These are phyloP conservation scores for Zhengitettix transpicula DNA, from an alignment of 2,888 invertebrate species.

Conservation along the genomic window DNA sequence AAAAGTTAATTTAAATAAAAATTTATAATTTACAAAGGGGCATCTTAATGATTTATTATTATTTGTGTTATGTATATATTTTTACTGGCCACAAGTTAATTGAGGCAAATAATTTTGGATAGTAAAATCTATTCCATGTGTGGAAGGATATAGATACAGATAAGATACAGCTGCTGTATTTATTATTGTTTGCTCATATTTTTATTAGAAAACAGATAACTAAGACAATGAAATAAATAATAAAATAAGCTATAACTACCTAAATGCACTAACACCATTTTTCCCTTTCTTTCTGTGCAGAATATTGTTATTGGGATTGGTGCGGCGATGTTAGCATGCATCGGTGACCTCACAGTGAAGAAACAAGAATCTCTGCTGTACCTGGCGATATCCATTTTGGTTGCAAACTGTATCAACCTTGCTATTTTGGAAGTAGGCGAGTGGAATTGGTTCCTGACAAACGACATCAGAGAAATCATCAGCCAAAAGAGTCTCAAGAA, in stretches of 20 bases:
- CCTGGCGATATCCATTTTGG: slow-evolving; percentile 22
- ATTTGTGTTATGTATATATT: too few species aligned
- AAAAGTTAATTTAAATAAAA: too few species aligned
- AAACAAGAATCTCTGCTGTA: slow-evolving; percentile 31
- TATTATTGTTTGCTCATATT: too few species aligned
- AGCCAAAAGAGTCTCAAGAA: slow-evolving; percentile 11
- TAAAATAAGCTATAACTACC: not conserved
- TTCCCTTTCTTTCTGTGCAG: slow-evolving; percentile 20
- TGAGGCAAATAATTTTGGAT: too few species aligned
- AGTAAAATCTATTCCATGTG: too few species aligned
- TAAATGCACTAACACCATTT: not conserved
- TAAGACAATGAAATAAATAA: too few species aligned
- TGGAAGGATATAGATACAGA: too few species aligned
- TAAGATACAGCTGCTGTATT: too few species aligned
- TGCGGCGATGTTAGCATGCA: slow-evolving; percentile 30
- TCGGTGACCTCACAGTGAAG: slow-evolving; percentile 25
- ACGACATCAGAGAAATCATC: slow-evolving; percentile 17
- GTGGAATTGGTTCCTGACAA: slow-evolving; percentile 27
- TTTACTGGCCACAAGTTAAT: too few species aligned
- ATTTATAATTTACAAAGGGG: too few species aligned
- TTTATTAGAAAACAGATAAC: too few species aligned
- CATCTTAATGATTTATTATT: too few species aligned
- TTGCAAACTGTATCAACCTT: slow-evolving; percentile 20
- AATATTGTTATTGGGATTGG: slow-evolving; percentile 31
- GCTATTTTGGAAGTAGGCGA: slow-evolving; percentile 26